These are phyloP conservation scores for Neotoxoptera formosana DNA, from an alignment of 1,140 invertebrate genomes.

Conservation along the genomic window DNA sequence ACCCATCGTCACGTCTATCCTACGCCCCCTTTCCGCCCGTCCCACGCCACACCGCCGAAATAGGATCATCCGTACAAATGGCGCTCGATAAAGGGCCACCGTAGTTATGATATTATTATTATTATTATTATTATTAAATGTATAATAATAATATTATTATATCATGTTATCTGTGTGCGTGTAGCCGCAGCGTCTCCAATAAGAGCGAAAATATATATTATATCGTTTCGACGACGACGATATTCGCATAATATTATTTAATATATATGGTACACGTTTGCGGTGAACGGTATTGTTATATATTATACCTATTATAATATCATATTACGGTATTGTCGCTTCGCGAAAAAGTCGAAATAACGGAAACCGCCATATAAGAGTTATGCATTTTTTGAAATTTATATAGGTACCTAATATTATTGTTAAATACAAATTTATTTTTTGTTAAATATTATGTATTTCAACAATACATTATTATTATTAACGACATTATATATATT, in stretches of 20 bases:
- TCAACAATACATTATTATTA: too few species aligned
- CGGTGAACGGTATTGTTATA: not conserved
- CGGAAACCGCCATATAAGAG: too few species aligned
- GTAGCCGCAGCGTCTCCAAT: not conserved
- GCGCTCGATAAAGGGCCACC: conserved; percentile 40
- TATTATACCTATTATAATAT: too few species aligned
- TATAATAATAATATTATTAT: not conserved
- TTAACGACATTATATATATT: too few species aligned
- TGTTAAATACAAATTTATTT: too few species aligned
- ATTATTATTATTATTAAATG: conserved; percentile 23
- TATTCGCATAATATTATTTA: not conserved
- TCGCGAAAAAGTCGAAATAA: too few species aligned
- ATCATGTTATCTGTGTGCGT: not conserved
- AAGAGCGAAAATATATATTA: not conserved
- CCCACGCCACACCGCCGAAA: not conserved
- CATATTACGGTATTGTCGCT: too few species aligned
- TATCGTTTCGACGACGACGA: not conserved
- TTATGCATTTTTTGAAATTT: too few species aligned
- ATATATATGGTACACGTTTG: not conserved
- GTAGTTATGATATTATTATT: conserved; percentile 6
- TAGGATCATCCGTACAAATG: conserved; percentile 53
- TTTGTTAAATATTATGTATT: too few species aligned
- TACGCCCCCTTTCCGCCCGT: not conserved
- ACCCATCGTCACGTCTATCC: not conserved
- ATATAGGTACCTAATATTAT: too few species aligned